Conservation (phyloP, 1,140 invertebrate species). For the fruit fly (Drosophila melanogaster) region Release_6_plus_ISO1_MT NT_037436.4:4418501-4419000, state of each 20-base stretch:
- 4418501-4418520: neutral
- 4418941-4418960: constrained; percentile 77
- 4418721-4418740: too few species aligned
- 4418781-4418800: constrained; percentile 74
- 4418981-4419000: constrained; percentile 71
- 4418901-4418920: constrained; percentile 27
- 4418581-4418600: too few species aligned
- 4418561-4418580: too few species aligned
- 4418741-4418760: too few species aligned
- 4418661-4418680: too few species aligned
- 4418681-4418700: too few species aligned
- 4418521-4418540: too few species aligned
- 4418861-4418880: neutral
- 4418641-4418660: too few species aligned
- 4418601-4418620: too few species aligned
- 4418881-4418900: constrained; percentile 1
- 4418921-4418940: constrained; percentile 63
- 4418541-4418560: too few species aligned
- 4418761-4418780: neutral
- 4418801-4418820: constrained; percentile 79
- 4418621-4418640: too few species aligned
- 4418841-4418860: constrained; percentile 38
- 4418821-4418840: constrained; percentile 71
- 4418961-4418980: constrained; percentile 72
- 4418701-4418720: too few species aligned